Conservation (phyloP, 2,888 invertebrate species). For the Balanococcus diminutus region DNA sequence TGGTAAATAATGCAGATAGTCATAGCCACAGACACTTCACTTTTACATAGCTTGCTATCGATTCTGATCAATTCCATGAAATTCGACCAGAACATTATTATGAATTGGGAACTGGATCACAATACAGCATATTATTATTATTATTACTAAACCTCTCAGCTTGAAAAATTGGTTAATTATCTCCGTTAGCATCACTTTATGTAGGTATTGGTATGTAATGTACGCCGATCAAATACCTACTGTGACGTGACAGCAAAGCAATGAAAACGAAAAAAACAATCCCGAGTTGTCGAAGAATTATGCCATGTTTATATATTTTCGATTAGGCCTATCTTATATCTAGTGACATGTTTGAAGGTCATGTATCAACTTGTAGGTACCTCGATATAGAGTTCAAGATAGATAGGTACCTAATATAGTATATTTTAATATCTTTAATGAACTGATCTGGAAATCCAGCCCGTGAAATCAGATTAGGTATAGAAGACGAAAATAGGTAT, state of each 20-base stretch:
- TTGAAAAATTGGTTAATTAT: constrained; percentile 22
- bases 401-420: neutral
- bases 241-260: neutral
- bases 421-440: neutral
- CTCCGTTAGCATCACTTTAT: neutral
- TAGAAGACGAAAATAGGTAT: neutral
- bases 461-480: neutral
- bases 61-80: neutral
- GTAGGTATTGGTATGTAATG: too few species aligned
- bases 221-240: neutral
- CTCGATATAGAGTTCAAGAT: neutral
- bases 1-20: too few species aligned
- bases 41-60: neutral
- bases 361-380: neutral
- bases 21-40: too few species aligned
- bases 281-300: neutral
- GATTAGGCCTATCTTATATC: too few species aligned
- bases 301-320: neutral
- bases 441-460: neutral
- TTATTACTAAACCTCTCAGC: neutral
- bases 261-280: neutral
- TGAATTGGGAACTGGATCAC: neutral
- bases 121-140: neutral
- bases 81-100: neutral
- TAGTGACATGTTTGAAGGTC: neutral